Base-by-base conservation (phyloP, 2,888 invertebrate species). In the Eutolmus rufibarbis region DNA sequence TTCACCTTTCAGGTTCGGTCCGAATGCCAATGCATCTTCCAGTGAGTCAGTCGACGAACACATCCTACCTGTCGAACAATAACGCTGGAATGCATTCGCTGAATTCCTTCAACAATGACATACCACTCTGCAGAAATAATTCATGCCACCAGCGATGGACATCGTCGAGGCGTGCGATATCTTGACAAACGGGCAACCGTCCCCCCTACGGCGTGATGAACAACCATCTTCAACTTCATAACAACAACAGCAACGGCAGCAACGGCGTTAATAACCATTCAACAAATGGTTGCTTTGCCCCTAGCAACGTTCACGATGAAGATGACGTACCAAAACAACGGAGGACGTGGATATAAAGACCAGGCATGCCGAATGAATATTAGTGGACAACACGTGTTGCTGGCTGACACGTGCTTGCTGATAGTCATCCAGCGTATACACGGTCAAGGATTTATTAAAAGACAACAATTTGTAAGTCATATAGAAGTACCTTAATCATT, bases 21-120 rank as follows among this genome's bases (percentile, higher is more conserved):
- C 90, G 92, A 88, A 91, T 92, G 88, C 92, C 92, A 78, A 89
- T 93, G 89, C 92, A 92, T 89, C 89, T 91, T 88, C 76, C 88
- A 91, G 90, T 87, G 90, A 92, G 84, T 87, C 89, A 88, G 79
- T 87, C 89, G 51, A 87, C 88, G 66, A 88, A 87, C 88, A 87
- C 89, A 86, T 88, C 89, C 23, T 89, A 87, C 86, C 46, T 89
- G 81, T 40, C 88, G 81, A 84, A 87, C 12, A 89, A 88, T 85
- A 74, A 87, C 14, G 86, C 87, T 77, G 87, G 87, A 84, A 87
- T 89, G 87, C 89, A 89, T 88, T 89, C 90, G 12, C 89, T 90
- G 89, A 89, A 90, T 89, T 89, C 90, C 66, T 90, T 90, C 79
- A 89, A 87, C 84, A 89, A 90, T 89, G 89, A 90, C 86, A 88